phyloP scores from a whole-genome alignment of 2,888 invertebrate genomes.

The Bellardia bayeri region DNA sequence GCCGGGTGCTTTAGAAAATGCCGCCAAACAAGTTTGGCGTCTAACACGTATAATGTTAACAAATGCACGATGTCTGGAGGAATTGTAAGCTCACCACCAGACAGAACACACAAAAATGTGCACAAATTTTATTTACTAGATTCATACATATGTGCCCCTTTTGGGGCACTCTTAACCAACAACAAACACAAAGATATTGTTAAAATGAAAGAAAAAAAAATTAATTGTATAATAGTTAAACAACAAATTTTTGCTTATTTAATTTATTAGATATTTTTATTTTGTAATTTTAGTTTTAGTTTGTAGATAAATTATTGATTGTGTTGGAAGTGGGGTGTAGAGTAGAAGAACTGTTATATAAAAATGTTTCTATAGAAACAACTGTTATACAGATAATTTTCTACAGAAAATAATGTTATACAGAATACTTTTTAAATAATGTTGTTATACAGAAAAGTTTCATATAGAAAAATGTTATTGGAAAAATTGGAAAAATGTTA shows the following conservation, averaged over 20 bases:
- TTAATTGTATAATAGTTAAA: slow-evolving; percentile 66
- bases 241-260: slow-evolving; percentile 46
- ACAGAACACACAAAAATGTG: neutral
- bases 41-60: slow-evolving; percentile 96
- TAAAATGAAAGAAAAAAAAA: slow-evolving; percentile 21
- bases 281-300: slow-evolving; percentile 3
- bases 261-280: slow-evolving; percentile 48
- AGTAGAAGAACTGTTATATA: too few species aligned
- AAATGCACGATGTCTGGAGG: slow-evolving; percentile 94
- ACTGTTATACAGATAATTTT: too few species aligned
- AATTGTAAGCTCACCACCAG: slow-evolving; percentile 35
- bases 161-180: neutral
- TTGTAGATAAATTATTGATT: slow-evolving; percentile 6
- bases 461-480: too few species aligned
- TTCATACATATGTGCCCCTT: neutral
- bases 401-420: too few species aligned
- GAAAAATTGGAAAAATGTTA: too few species aligned
- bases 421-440: too few species aligned
- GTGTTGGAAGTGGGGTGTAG: neutral
- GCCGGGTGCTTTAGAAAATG: slow-evolving; percentile 94
- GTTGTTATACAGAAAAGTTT: too few species aligned
- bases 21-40: slow-evolving; percentile 97
- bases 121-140: slow-evolving; percentile 23
- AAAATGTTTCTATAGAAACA: too few species aligned
- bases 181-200: slow-evolving; percentile 60